Evolutionary conservation across 2,888 invertebrate species (phyloP).

Genomic region (Ophioninae sp.): DNA sequence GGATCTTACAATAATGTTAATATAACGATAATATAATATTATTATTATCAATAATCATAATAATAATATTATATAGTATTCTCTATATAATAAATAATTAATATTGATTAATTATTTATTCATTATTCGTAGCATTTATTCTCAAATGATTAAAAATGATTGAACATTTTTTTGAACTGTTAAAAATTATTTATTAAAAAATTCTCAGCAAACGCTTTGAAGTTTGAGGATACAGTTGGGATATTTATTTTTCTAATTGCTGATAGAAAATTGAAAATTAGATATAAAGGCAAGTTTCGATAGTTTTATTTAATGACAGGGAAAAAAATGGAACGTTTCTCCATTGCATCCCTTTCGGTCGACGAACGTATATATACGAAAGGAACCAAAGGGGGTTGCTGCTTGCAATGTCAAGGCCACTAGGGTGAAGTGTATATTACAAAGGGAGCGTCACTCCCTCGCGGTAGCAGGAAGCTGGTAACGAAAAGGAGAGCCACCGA

Average conservation of each 20-base stretch:
- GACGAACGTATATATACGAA: slow-evolving; percentile 19
- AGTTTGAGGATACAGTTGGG: background rate
- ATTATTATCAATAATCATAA: too few relatives aligned
- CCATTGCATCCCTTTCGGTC: slow-evolving; percentile 14
- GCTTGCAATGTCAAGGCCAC: slow-evolving; percentile 71
- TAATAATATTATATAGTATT: too few relatives aligned
- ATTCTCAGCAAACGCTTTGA: background rate
- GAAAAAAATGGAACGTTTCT: background rate
- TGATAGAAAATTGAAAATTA: background rate
- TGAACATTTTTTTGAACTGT: too few relatives aligned
- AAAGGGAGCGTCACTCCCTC: slow-evolving; percentile 60
- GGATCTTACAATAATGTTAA: too few relatives aligned
- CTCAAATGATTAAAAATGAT: too few relatives aligned
- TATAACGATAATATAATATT: too few relatives aligned
- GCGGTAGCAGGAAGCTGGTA: slow-evolving; percentile 43
- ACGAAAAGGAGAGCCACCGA: slow-evolving; percentile 21
- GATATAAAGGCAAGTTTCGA: background rate
- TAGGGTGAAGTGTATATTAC: slow-evolving; percentile 65
- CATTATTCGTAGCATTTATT: too few relatives aligned
- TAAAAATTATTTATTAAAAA: too few relatives aligned
- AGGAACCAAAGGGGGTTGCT: slow-evolving; percentile 43
- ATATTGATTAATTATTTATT: too few relatives aligned
- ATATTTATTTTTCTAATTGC: background rate
- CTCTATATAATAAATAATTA: too few relatives aligned
- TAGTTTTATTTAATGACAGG: background rate